Evolutionary conservation across 2,888 invertebrate genomes (phyloP).

Genomic region (Epistrophe eligans): DNA sequence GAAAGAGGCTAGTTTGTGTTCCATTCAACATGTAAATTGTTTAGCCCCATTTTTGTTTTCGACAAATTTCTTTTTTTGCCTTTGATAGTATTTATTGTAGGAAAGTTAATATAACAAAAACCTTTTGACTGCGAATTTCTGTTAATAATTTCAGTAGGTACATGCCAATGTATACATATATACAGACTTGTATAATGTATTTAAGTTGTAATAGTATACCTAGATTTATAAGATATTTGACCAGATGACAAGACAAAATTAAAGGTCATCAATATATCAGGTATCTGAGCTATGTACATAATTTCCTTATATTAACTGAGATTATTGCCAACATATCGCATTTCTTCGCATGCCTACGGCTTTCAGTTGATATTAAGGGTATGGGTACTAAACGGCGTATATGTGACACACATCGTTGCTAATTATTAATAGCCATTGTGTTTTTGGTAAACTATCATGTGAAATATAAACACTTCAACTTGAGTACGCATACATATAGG

Average conservation of each 20-base stretch:
- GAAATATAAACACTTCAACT: conserved; percentile 18
- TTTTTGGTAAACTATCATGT: not conserved
- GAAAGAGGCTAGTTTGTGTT: too few relatives aligned
- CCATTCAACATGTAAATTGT: too few relatives aligned
- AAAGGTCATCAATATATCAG: conserved; percentile 6
- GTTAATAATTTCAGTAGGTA: too few relatives aligned
- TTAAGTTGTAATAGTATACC: too few relatives aligned
- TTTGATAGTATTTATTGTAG: too few relatives aligned
- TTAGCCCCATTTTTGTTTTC: too few relatives aligned
- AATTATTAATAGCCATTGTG: not conserved
- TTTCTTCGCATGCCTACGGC: not conserved
- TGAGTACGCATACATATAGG: not conserved
- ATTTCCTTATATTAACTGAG: not conserved
- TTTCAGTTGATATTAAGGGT: not conserved
- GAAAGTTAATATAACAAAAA: too few relatives aligned
- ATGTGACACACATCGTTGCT: not conserved
- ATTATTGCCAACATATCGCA: not conserved
- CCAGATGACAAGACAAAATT: conserved; percentile 10
- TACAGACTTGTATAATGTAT: too few relatives aligned
- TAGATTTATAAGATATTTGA: not conserved
- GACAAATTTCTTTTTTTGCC: too few relatives aligned
- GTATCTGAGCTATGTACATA: conserved; percentile 6
- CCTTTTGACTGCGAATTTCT: too few relatives aligned
- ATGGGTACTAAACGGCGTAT: not conserved
- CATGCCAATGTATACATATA: too few relatives aligned